Conservation (phyloP, 1,140 invertebrate species). For the Drosophila grimshawi region DNA sequence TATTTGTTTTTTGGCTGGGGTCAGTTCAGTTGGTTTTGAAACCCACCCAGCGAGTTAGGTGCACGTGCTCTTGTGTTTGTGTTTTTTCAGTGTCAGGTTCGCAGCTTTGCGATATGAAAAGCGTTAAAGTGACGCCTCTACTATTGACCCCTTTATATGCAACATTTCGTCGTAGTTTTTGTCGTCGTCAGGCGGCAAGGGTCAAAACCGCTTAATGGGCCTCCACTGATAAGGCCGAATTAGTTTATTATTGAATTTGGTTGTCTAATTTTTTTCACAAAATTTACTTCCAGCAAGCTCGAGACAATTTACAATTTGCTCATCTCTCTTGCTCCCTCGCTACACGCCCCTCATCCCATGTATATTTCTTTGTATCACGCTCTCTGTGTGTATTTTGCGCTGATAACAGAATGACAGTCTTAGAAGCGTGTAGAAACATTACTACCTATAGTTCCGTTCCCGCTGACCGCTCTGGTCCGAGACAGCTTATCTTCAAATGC, state of each 20-base stretch:
- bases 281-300: conserved; percentile 15
- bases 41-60: not conserved
- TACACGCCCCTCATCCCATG: too few species aligned
- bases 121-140: conserved; percentile 41
- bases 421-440: conserved; percentile 42
- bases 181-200: conserved; percentile 36
- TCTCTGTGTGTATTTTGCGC: conserved; percentile 56
- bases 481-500: conserved; percentile 64
- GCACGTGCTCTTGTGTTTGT: conserved; percentile 61
- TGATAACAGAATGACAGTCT: conserved; percentile 56
- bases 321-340: conserved; percentile 21
- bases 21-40: conserved; percentile 18
- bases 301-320: conserved; percentile 42
- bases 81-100: conserved; percentile 68
- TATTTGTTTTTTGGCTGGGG: conserved; percentile 39
- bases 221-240: conserved; percentile 55
- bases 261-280: conserved; percentile 60
- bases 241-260: conserved; percentile 67
- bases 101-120: conserved; percentile 29
- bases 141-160: conserved; percentile 60
- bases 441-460: conserved; percentile 25
- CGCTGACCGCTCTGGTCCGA: conserved; percentile 20
- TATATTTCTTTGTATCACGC: conserved; percentile 4
- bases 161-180: conserved; percentile 6
- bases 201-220: conserved; percentile 64